phyloP scores from a whole-genome alignment of 2,888 invertebrate species.

The Balanococcus diminutus region DNA sequence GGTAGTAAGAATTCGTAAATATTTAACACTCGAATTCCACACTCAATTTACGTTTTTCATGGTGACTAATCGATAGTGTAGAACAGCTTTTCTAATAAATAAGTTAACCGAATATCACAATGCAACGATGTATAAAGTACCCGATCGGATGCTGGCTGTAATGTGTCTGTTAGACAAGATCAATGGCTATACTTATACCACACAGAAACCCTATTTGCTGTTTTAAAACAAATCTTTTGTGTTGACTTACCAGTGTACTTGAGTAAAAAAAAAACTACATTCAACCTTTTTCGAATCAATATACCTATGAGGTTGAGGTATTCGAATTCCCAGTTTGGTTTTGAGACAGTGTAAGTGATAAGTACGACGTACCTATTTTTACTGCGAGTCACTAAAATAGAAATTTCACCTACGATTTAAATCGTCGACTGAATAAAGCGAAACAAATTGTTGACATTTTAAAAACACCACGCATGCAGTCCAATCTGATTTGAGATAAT shows the following conservation, averaged over 20 bases:
- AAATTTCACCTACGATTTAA: no score
- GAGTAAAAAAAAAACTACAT: background rate
- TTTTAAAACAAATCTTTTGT: background rate
- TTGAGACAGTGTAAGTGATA: no score
- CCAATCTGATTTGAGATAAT: background rate
- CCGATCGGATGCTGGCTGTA: background rate
- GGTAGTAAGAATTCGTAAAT: background rate
- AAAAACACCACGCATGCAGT: background rate
- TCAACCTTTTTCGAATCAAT: background rate
- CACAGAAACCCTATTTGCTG: background rate
- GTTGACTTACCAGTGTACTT: background rate
- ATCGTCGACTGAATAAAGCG: background rate
- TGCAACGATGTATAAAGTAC: background rate
- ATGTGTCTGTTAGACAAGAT: background rate
- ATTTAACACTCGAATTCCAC: slow-evolving; percentile 17
- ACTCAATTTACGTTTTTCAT: slow-evolving; percentile 24
- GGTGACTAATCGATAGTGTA: slow-evolving; percentile 22
- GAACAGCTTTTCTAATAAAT: slow-evolving; percentile 33
- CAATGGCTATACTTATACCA: background rate
- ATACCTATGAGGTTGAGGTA: background rate
- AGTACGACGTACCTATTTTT: no score
- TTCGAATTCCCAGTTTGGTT: background rate
- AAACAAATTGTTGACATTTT: background rate
- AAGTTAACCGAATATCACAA: slow-evolving; percentile 2
- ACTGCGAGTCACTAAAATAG: no score